Evolutionary conservation across 2,888 invertebrate species (phyloP).

Genomic region (Lathronympha strigana): DNA sequence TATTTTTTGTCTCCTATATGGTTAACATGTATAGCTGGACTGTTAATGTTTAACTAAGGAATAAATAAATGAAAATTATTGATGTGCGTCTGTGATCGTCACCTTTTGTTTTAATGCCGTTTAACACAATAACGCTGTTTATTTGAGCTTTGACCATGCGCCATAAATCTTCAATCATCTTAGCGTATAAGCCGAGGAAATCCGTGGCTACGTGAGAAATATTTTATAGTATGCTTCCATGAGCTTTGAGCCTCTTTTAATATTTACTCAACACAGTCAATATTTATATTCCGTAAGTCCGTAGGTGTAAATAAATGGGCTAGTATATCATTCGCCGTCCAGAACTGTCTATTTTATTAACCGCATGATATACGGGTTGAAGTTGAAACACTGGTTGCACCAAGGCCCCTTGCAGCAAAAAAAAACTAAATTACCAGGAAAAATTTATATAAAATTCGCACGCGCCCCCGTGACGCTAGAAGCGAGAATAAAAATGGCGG

Average conservation of each 20-base stretch:
- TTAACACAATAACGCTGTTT: background rate
- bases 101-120: background rate
- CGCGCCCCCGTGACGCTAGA: conserved; percentile 56
- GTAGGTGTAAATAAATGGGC: conserved; percentile 29
- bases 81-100: background rate
- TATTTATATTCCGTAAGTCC: conserved; percentile 24
- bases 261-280: conserved; percentile 24
- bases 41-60: no score
- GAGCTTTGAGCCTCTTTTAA: conserved; percentile 4
- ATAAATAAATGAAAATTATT: no score
- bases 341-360: conserved; percentile 37
- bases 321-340: conserved; percentile 34
- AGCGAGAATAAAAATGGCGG: conserved; percentile 66
- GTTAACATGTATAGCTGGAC: no score
- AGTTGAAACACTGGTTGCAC: conserved; percentile 39
- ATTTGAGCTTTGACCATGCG: background rate
- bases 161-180: background rate
- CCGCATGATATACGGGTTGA: conserved; percentile 30
- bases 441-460: conserved; percentile 54
- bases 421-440: conserved; percentile 45
- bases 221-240: no score
- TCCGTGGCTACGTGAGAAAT: conserved; percentile 7
- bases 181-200: background rate
- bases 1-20: no score
- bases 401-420: conserved; percentile 30